Evolutionary conservation across 37 sponge, comb jelly and placozoan species (phyloP).

Genomic region (Sycon ciliatum): DNA sequence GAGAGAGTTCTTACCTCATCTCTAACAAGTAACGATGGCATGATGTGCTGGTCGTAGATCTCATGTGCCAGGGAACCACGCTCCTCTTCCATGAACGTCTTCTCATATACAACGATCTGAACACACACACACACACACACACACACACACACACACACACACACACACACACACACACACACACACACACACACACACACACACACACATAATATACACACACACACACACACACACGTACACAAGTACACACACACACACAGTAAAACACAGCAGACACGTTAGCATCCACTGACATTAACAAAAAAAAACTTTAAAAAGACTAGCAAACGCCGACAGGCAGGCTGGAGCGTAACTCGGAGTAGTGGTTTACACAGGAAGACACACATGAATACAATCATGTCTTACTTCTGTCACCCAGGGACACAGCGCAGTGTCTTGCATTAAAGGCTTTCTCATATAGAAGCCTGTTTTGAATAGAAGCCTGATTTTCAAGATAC

Average conservation of each 20-base stretch:
- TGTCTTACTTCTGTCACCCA: no score
- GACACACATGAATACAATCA: no score
- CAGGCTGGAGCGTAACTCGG: no score
- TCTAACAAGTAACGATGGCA: conserved; percentile 66
- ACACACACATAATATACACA: background rate
- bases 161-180: background rate
- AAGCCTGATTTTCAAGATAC: no score
- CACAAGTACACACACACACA: background rate
- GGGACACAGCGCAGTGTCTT: background rate
- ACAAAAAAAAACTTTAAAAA: no score
- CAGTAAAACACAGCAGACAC: no score
- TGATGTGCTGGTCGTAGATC: conserved; percentile 72
- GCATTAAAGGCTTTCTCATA: no score
- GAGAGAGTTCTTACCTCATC: conserved; percentile 42
- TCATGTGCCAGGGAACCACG: conserved; percentile 49
- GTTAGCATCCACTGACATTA: no score
- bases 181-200: background rate
- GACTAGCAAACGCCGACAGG: no score
- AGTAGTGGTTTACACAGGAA: no score
- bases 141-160: background rate
- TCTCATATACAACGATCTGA: conserved; percentile 60
- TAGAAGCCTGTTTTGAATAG: no score
- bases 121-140: background rate
- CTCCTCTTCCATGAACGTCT: conserved; percentile 20
- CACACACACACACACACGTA: no score